These are phyloP conservation scores for Bombus fervidus DNA, from an alignment of 1,140 invertebrate species.

Conservation along the genomic window DNA sequence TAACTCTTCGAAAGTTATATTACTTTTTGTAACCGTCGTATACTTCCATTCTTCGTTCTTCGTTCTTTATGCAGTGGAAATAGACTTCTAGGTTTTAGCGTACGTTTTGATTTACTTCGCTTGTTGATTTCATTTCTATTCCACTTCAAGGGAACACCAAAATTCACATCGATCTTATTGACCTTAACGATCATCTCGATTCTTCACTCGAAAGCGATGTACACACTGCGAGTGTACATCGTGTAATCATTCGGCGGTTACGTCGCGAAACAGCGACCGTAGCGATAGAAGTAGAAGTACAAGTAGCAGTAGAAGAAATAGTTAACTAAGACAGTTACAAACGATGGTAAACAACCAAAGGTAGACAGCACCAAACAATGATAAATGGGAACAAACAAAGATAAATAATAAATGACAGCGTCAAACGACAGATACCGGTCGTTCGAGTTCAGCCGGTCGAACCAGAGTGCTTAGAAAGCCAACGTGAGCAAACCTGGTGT, in stretches of 20 bases:
- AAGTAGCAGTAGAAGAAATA: no score
- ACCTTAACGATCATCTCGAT: background rate
- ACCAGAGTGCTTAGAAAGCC: slow-evolving; percentile 66
- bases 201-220: background rate
- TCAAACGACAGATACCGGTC: background rate
- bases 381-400: background rate
- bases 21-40: no score
- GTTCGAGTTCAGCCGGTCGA: background rate
- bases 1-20: background rate
- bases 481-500: slow-evolving; percentile 62
- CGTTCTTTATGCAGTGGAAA: background rate
- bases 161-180: background rate
- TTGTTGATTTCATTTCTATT: background rate
- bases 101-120: background rate
- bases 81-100: background rate
- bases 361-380: background rate
- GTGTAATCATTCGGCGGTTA: background rate
- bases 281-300: no score
- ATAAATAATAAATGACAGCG: background rate
- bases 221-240: no score
- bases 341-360: background rate
- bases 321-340: no score
- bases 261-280: background rate
- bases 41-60: no score
- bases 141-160: background rate